A percentile compares a stretch with the other conserved stretches of the same genome.
Conservation (phyloP, 2,888 invertebrate species). For the Hesperia comma region DNA sequence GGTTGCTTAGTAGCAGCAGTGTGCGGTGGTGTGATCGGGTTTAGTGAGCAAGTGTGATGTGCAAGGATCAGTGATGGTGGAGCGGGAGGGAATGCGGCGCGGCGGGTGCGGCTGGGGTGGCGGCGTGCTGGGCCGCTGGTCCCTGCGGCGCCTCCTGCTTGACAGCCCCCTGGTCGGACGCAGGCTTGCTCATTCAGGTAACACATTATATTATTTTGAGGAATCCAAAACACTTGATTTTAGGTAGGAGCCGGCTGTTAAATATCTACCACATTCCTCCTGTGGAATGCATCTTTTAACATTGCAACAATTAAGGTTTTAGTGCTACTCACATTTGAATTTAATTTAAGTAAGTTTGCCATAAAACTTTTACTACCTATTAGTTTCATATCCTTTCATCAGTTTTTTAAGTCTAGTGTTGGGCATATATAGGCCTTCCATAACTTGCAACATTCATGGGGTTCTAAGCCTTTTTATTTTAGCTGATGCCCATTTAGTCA, state of each 20-base stretch:
- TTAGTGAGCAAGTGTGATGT: constrained; percentile 60
- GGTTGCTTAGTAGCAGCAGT: constrained; percentile 63
- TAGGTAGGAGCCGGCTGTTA: background rate
- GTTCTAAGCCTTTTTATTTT: too few relatives aligned
- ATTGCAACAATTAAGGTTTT: background rate
- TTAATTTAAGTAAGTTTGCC: background rate
- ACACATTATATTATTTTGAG: constrained; percentile 48
- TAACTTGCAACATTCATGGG: too few relatives aligned
- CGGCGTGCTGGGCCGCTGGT: constrained; percentile 84
- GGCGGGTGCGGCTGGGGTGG: constrained; percentile 78
- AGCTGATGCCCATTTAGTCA: too few relatives aligned
- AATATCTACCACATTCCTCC: background rate
- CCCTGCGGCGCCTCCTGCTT: constrained; percentile 87
- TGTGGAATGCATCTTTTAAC: too few relatives aligned
- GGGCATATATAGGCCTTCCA: too few relatives aligned
- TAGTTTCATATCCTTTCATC: background rate
- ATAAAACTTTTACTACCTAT: background rate
- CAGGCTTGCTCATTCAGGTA: constrained; percentile 83
- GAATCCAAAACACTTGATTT: background rate
- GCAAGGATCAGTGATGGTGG: constrained; percentile 72
- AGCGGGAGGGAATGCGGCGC: constrained; percentile 73
- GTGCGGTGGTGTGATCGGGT: constrained; percentile 45
- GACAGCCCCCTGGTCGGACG: constrained; percentile 88
- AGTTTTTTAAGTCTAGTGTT: too few relatives aligned
- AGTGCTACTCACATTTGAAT: background rate